phyloP scores from a whole-genome alignment of 2,888 invertebrate genomes.

The Ctena decussata region DNA sequence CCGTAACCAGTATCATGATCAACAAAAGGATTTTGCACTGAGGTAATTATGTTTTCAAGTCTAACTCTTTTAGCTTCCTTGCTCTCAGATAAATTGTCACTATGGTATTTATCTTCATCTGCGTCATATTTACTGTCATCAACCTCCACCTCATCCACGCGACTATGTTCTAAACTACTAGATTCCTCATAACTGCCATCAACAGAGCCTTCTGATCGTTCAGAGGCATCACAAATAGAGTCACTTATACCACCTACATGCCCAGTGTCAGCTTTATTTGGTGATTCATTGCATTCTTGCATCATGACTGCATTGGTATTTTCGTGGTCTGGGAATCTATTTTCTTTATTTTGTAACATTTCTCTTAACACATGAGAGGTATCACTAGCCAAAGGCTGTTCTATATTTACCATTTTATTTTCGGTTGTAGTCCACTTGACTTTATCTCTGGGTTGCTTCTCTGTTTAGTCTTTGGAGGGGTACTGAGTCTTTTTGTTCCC shows the following conservation, averaged over 20 bases:
- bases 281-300: constrained; percentile 36
- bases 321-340: constrained; percentile 89
- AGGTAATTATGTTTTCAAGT: constrained; percentile 97
- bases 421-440: too few species aligned
- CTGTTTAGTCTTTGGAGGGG: too few species aligned
- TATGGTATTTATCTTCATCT: constrained; percentile 60
- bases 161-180: constrained; percentile 58
- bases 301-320: constrained; percentile 45
- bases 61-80: constrained; percentile 94
- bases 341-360: constrained; percentile 95
- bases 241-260: constrained; percentile 62
- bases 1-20: constrained; percentile 7
- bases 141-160: constrained; percentile 60
- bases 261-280: constrained; percentile 42
- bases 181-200: constrained; percentile 74
- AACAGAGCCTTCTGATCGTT: constrained; percentile 69
- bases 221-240: constrained; percentile 36
- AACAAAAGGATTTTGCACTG: constrained; percentile 91
- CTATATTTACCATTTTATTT: constrained; percentile 68
- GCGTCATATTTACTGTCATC: constrained; percentile 61
- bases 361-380: constrained; percentile 92
- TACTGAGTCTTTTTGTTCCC: too few species aligned
- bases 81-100: constrained; percentile 58
- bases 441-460: too few species aligned
- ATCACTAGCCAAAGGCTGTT: constrained; percentile 69